Percentiles rank a stretch among this genome's conserved stretches.
Evolutionary conservation across 2,797 vertebrate species (phyloP).

Genomic region (Lacerta bilineata): DNA sequence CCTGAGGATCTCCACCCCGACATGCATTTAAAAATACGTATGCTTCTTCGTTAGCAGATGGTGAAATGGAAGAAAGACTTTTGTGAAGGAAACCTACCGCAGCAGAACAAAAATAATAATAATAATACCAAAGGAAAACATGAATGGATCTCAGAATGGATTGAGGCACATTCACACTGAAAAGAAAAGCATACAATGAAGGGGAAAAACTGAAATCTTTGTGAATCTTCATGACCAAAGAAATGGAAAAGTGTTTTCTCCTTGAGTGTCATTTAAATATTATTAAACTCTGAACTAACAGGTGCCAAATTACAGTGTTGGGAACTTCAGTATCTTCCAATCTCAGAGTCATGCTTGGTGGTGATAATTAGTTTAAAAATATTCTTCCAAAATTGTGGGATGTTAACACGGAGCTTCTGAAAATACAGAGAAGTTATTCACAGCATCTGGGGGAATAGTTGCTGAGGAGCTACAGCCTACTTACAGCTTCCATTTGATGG

Average conservation of each 20-base stretch:
- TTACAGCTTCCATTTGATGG: conserved; percentile 71
- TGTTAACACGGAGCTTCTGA: conserved; percentile 62
- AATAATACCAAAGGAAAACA: no score
- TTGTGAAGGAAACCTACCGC: no score
- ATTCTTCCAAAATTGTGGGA: conserved; percentile 63
- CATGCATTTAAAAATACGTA: no score
- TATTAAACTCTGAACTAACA: conserved; percentile 69
- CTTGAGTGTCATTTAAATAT: conserved; percentile 49
- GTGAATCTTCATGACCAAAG: conserved; percentile 24
- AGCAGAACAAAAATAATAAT: no score
- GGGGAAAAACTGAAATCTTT: background rate
- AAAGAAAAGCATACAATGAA: conserved; percentile 18
- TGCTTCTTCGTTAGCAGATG: no score
- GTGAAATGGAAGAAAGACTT: no score
- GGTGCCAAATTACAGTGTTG: conserved; percentile 59
- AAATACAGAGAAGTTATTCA: conserved; percentile 58
- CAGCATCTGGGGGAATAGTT: conserved; percentile 60
- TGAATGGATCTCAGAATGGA: no score
- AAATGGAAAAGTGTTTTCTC: conserved; percentile 39
- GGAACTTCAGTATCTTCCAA: conserved; percentile 63
- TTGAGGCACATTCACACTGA: no score
- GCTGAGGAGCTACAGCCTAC: conserved; percentile 60
- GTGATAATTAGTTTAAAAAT: conserved; percentile 77
- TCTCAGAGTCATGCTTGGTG: conserved; percentile 64
- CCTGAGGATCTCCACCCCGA: no score